These are phyloP conservation scores for Paramormyrops kingsleyae DNA, from an alignment of 2,113 vertebrate species.

Conservation along the genomic window DNA sequence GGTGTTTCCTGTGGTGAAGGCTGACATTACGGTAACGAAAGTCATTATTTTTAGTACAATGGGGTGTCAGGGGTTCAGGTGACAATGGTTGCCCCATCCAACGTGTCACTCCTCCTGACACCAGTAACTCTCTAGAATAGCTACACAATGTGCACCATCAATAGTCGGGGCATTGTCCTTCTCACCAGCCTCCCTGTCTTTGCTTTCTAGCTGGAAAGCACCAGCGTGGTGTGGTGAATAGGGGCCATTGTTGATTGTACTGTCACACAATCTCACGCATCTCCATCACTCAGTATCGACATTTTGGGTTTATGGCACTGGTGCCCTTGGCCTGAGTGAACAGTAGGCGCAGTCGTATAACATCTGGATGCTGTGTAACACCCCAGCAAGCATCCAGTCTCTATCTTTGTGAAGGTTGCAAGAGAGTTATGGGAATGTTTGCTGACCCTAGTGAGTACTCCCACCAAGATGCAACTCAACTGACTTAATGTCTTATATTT, in stretches of 20 bases:
- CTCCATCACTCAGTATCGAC: background rate
- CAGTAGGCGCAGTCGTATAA: slow-evolving; percentile 44
- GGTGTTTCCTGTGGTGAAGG: background rate
- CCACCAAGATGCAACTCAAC: background rate
- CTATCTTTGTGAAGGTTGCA: background rate
- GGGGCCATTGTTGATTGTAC: slow-evolving; percentile 1
- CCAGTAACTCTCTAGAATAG: background rate
- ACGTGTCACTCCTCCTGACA: background rate
- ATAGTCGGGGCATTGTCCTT: background rate
- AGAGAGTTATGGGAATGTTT: background rate
- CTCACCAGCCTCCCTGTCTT: background rate
- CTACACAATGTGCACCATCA: background rate
- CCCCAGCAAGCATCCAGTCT: slow-evolving; percentile 18
- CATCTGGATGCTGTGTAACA: slow-evolving; percentile 30
- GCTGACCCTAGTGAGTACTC: background rate
- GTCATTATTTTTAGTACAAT: background rate
- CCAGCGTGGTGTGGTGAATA: background rate
- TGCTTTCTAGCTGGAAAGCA: background rate
- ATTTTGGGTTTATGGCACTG: background rate
- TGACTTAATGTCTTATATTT: slow-evolving; percentile 7
- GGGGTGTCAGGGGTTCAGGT: background rate
- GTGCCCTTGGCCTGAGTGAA: slow-evolving; percentile 17
- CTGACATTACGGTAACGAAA: background rate
- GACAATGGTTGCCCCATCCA: background rate
- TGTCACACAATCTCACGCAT: background rate